Base-by-base conservation (phyloP, 2,113 vertebrate species). In the Oryzias curvinotus region DNA sequence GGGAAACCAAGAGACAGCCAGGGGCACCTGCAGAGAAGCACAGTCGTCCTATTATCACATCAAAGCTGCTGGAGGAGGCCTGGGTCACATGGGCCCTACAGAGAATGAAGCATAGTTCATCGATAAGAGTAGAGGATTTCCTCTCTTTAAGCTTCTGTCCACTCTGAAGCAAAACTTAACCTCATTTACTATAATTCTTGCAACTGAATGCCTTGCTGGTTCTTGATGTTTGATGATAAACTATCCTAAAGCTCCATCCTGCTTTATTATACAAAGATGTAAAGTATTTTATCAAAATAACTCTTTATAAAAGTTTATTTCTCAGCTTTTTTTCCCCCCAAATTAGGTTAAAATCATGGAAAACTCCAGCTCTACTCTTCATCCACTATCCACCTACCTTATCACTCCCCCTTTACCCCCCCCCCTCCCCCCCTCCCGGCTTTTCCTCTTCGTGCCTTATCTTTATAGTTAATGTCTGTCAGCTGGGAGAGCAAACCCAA, bases 1-100 rank as follows among this genome's bases (percentile, higher is more conserved):
- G 74, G 70, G 67, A 60, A 74, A 72, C 66, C 43, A 65, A 64
- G 79, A 59, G 56, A n/a, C 60, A 18, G 71, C 76, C 65, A 47
- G 58, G 74, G 80, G 68, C 85, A 88, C 85, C 88, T 90, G 86
- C 84, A 83, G 67, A 26, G 58, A 65, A 75, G 83, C 70, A 71
- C 81, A 78, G 82, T 81, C 84, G 81, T 71, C 26, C 81, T 58
- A 90, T 90, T 88, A 89, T 83, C 83, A 90, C 87, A 85, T 90
- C 88, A 90, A 90, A 90, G 88, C 67, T 59, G 69, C 71, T 73
- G 55, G 68, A 80, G 71, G 60, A 84, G 75, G 68, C 71, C 79
- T 49, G 70, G 61, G 75, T 80, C 79, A 88, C 81, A 83, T 65
- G 67, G 73, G 78, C 70, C 68, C 78, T 73, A 60, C 19, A 56